phyloP scores from a whole-genome alignment of 92 coral and sea anemone genomes.

The Plumapathes pennacea region DNA sequence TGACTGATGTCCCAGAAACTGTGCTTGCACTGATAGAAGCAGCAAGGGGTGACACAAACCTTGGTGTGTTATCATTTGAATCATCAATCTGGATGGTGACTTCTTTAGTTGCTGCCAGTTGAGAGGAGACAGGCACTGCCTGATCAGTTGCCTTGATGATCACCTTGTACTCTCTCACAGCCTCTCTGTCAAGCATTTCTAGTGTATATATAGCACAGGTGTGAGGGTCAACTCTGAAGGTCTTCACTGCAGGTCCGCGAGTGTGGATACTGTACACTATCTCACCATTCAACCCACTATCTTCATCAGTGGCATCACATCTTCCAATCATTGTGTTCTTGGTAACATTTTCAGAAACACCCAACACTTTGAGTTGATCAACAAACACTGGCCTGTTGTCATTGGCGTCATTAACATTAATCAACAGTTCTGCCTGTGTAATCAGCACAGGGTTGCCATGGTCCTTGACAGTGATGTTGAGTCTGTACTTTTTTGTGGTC shows the following conservation, averaged over 20 bases:
- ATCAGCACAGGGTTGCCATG: conserved; percentile 67
- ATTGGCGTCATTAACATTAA: conserved; percentile 78
- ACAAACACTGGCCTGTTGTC: conserved; percentile 78
- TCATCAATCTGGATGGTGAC: conserved; percentile 60
- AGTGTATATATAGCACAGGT: conserved; percentile 56
- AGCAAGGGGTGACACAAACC: conserved; percentile 83
- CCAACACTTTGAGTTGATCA: conserved; percentile 25
- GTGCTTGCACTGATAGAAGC: conserved; percentile 26
- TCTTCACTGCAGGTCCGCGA: conserved; percentile 28
- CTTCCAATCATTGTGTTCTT: conserved; percentile 58
- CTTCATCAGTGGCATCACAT: conserved; percentile 80
- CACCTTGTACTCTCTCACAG: conserved; percentile 47
- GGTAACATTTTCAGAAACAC: conserved; percentile 63
- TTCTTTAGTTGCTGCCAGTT: conserved; percentile 59
- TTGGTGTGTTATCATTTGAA: conserved; percentile 84
- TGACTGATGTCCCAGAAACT: conserved; percentile 34
- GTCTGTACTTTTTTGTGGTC: conserved; percentile 41
- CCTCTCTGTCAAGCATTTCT: conserved; percentile 67
- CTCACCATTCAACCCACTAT: conserved; percentile 77
- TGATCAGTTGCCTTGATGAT: conserved; percentile 74
- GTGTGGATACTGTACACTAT: conserved; percentile 58
- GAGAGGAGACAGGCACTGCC: conserved; percentile 56
- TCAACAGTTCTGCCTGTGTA: conserved; percentile 46
- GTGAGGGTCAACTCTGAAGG: conserved; percentile 54
- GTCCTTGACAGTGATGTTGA: conserved; percentile 84